Base-by-base conservation (phyloP, 2,888 invertebrate species). In the Cryptocephalus primarius region DNA sequence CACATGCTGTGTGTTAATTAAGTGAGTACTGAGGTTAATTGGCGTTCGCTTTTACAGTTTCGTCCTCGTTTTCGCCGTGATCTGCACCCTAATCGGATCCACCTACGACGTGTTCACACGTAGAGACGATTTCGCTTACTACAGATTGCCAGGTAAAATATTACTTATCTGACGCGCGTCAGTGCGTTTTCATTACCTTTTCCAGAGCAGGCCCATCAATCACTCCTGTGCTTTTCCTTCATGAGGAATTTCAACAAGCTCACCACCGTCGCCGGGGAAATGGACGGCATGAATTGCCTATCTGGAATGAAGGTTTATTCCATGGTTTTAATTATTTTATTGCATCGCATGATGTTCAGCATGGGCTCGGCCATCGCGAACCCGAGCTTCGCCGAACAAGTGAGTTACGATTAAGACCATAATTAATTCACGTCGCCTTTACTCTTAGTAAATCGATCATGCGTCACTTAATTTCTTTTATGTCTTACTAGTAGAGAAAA, bases 321-420 rank as follows among this genome's bases (percentile, higher is more conserved):
- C 0, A 64, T 65, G 58, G 54, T 61, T 42, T 33, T 62, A 14
- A 61, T 65, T 33, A 64, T 65, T 32, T 57, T 63, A 53, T 56
- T 65, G 32, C 65, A 65, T 43, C 50, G 65, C 42, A 59, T 60
- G 33, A 64, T 65, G 64, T 65, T 64, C 48, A 58, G 54, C 43
- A 56, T 64, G 41, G 63, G 65, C 13, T 58, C 63, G 13, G 65
- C 65, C 8, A 46, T 64, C 11, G 43, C 53, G n/a, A 65, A 65
- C 52, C 56, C 64, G 2, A 53, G 58, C 43, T 60, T 57, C 43
- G 54, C 64, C 8, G 65, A 65, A 55, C 49, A 57, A 49, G 65
- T 65, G 48, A 54, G 56, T 22, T 4, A 22, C 6, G 22, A 4
- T 6, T 22, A 4, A 6, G 22, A 6, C 6, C 22, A 22, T n/a